Conservation (phyloP, 1,140 invertebrate species). For the Trachymyrmex septentrionalis region DNA sequence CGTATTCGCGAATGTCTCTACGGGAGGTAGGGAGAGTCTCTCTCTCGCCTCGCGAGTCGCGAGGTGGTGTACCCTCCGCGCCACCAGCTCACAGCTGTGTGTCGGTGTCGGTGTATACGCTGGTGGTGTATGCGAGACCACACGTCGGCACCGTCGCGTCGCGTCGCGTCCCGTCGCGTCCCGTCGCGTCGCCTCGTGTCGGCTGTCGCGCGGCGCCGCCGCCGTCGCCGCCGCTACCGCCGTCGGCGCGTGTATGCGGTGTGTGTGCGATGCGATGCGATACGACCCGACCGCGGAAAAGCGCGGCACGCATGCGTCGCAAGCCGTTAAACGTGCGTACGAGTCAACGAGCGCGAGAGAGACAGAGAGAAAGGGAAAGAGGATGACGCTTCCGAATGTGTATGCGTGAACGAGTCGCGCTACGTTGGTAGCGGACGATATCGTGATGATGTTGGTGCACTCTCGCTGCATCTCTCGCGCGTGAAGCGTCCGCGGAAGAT, state of each 20-base stretch:
- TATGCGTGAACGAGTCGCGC: background rate
- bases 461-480: background rate
- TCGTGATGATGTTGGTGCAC: background rate
- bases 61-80: slow-evolving; percentile 55
- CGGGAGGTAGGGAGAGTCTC: background rate
- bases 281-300: slow-evolving; percentile 49
- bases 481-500: background rate
- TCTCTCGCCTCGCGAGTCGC: slow-evolving; percentile 22
- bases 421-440: background rate
- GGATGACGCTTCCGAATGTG: background rate
- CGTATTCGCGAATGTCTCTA: slow-evolving; percentile 28
- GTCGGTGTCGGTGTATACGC: slow-evolving; percentile 10
- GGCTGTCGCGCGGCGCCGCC: background rate
- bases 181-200: background rate
- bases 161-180: background rate
- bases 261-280: background rate
- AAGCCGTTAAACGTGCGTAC: background rate
- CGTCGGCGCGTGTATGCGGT: slow-evolving; percentile 44
- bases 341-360: background rate
- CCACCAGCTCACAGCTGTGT: slow-evolving; percentile 25
- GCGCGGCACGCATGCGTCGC: slow-evolving; percentile 37
- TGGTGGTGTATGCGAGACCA: slow-evolving; percentile 59
- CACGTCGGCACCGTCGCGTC: slow-evolving; percentile 28
- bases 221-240: background rate
- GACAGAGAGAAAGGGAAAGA: background rate